A percentile compares a stretch with the other conserved stretches of the same genome.
Evolutionary conservation across 2,888 invertebrate genomes (phyloP).

Genomic region (Polyommatus iphigenia): DNA sequence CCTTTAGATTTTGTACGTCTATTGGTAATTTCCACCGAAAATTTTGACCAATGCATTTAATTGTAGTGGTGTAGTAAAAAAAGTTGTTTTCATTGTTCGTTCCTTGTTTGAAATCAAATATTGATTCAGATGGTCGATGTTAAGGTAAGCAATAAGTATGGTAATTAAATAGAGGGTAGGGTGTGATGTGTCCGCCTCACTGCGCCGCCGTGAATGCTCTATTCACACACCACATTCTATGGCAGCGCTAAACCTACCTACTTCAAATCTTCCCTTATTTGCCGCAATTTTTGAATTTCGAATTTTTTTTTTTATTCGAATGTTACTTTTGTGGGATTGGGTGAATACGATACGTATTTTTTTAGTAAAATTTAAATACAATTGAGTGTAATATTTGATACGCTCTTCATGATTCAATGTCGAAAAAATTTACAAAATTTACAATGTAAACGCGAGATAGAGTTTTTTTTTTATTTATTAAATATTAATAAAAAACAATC

Average conservation of each 20-base stretch:
- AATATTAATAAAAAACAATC: background rate
- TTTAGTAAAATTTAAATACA: background rate
- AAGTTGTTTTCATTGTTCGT: background rate
- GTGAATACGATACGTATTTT: background rate
- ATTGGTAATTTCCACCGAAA: background rate
- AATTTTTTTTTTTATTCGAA: constrained; percentile 28
- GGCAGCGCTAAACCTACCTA: constrained; percentile 33
- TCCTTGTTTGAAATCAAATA: background rate
- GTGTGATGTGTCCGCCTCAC: constrained; percentile 38
- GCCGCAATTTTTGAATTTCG: constrained; percentile 30
- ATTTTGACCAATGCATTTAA: background rate
- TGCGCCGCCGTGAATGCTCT: constrained; percentile 40
- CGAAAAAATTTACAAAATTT: background rate
- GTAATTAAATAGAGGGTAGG: constrained; percentile 33
- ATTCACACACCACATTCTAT: constrained; percentile 36
- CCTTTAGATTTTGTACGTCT: background rate
- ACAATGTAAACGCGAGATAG: background rate
- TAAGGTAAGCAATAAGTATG: constrained; percentile 32
- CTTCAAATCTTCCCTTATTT: constrained; percentile 33
- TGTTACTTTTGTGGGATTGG: background rate
- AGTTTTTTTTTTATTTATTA: background rate
- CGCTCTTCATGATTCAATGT: background rate
- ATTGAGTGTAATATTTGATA: background rate
- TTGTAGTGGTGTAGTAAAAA: background rate
- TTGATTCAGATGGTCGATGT: constrained; percentile 19